Evolutionary conservation across 2,888 invertebrate species (phyloP), one percentile per base, ranked within the genome.

Genomic region (Ommatoiulus sabulosus): DNA sequence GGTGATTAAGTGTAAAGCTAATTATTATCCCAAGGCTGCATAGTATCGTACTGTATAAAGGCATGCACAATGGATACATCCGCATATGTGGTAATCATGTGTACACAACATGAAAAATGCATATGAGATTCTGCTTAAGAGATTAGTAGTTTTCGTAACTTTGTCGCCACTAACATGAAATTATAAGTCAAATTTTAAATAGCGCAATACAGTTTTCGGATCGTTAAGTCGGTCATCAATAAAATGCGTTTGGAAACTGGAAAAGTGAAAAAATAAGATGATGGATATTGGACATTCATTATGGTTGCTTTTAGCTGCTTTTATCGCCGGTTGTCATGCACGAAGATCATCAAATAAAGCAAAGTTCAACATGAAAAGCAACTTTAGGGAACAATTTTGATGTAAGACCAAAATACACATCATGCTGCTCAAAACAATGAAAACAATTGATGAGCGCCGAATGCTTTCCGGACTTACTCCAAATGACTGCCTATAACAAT

Each of bases 401-500:
- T 80, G 80, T 15, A 80, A 35, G 80, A 10, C 35, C 1, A 10
- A 80, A 80, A 35, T 35, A 43, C 15, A 80, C 24, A 43, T 24
- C 80, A 24, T 12, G 80, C 35, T 15, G 80, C 35, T 80, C 80
- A 35, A 80, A 80, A 80, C 15, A 80, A 15, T 80, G 80, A 80
- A 80, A 80, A 80, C 80, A 80, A 80, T 80, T 35, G 80, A 80
- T 24, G 24, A 43, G 2, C 35, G 12, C 80, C 35, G 35, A 80
- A 35, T 5, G 35, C 80, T 35, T 80, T 80, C 35, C 80, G 10
- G 80, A 24, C 80, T 80, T 80, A 80, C 80, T 35, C 80, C 35
- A 80, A 80, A 80, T 80, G 80, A 80, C 80, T 80, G 35, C 35
- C 80, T 15, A 80, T 80, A 80, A 80, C 80, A 80, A 80, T 80